Evolutionary conservation across 2,113 vertebrate species (phyloP), one percentile per base, ranked within the genome.

Genomic region (Peromyscus californicus): DNA sequence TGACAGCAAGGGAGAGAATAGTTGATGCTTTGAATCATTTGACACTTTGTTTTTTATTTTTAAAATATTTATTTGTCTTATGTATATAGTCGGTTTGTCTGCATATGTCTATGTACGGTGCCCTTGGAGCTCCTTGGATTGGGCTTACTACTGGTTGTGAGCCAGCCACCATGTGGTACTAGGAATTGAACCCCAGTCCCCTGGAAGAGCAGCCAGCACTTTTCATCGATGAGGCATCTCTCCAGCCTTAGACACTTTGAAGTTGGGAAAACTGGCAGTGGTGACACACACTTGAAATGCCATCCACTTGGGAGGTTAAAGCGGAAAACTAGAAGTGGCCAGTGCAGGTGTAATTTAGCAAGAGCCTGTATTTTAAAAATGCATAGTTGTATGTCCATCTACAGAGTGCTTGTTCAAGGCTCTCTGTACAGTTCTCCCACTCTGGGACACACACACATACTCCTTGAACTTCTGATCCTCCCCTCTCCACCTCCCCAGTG

Each of bases 1-100:
- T 36, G 89, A 63, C n/a, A 91, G 95, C 83, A 90, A 85, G 90
- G 75, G 33, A 75, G 16, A 87, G 45, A 33, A 67, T 65, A 39
- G 1, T 92, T 59, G 70, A 87, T 22, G 80, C 45, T 89, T 94
- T 74, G 93, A 94, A 90, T 61, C 59, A 59, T 59, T 31, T 84
- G 82, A 61, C 57, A 29, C 36, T 82, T 59, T 31, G n/a, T n/a
- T 82, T 24, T 16, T 26, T 17, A 26, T 42, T 39, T 42, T 83
- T 83, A 26, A 61, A 61, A 42, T 26, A 59, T 57, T 22, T 83
- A 45, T 84, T 63, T 84, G 57, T 84, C 33, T 61, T 83, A 42
- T 29, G 7, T 84, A n/a, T 84, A 42, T 84, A 63, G 24, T 63
- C 42, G 59, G 82, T 19, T 65, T 84, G 59, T 84, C 59, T 84